Conservation (phyloP, 2,113 vertebrate species). For the Lota lota region DNA sequence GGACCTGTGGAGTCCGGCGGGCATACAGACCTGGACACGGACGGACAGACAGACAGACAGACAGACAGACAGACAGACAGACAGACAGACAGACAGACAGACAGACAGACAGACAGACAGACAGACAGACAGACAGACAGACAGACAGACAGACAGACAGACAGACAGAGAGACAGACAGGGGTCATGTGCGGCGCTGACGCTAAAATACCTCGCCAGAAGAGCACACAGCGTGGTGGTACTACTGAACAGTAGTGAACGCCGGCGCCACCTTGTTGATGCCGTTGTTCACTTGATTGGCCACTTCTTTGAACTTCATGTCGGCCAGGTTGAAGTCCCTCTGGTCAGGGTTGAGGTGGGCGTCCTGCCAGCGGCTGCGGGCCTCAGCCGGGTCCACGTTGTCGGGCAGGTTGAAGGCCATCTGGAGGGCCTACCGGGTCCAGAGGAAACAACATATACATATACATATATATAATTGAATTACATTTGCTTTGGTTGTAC, state of each 20-base stretch:
- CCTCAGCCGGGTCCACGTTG: constrained; percentile 68
- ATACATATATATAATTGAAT: no score
- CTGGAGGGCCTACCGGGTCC: constrained; percentile 77
- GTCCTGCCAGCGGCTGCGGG: constrained; percentile 87
- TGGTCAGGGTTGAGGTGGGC: constrained; percentile 93
- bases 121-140: not conserved
- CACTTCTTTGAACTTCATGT: constrained; percentile 95
- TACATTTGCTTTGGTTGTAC: no score
- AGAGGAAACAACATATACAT: not conserved
- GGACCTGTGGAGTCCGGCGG: constrained; percentile 85
- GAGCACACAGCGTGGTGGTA: no score
- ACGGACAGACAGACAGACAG: not conserved
- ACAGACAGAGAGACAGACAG: not conserved
- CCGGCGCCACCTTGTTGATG: constrained; percentile 85
- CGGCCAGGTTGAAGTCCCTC: constrained; percentile 90
- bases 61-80: constrained; percentile 82
- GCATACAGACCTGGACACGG: constrained; percentile 87
- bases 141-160: constrained; percentile 79
- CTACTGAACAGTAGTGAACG: no score
- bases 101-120: constrained; percentile 79
- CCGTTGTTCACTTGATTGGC: constrained; percentile 93
- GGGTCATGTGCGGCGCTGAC: not conserved
- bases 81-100: not conserved
- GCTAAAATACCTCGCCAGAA: no score
- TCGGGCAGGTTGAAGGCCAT: constrained; percentile 84